A percentile compares a stretch with the other conserved stretches of the same genome.
Evolutionary conservation across 2,888 invertebrate species (phyloP).

Genomic region (Diaphora mendica): DNA sequence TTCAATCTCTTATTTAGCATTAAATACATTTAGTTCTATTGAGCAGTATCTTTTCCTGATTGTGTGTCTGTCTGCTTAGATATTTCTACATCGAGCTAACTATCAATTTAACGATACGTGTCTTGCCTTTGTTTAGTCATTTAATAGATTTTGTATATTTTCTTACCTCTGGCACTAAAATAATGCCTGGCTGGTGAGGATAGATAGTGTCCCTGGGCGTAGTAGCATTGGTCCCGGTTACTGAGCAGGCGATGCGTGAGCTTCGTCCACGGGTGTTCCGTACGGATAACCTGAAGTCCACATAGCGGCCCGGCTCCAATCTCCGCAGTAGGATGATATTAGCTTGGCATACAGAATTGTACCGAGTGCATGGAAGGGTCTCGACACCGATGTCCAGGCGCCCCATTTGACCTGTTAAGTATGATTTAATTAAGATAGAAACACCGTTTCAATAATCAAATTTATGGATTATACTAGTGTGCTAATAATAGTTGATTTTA

Average conservation of each 20-base stretch:
- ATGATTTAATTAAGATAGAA: not conserved
- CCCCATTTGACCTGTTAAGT: slow-evolving; percentile 87
- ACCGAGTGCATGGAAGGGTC: slow-evolving; percentile 93
- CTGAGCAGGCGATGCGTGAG: slow-evolving; percentile 91
- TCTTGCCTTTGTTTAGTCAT: not conserved
- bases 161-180: slow-evolving; percentile 91
- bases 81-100: not conserved
- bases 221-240: slow-evolving; percentile 94
- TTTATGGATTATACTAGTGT: not conserved
- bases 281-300: slow-evolving; percentile 92
- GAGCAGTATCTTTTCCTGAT: not conserved
- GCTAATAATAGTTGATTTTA: not conserved
- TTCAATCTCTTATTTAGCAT: not conserved
- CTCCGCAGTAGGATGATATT: slow-evolving; percentile 92
- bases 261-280: slow-evolving; percentile 92
- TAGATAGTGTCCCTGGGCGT: slow-evolving; percentile 94
- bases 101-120: not conserved
- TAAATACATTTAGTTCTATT: not conserved
- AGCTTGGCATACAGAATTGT: slow-evolving; percentile 95
- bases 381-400: slow-evolving; percentile 92
- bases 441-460: not conserved
- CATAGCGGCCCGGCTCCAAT: slow-evolving; percentile 92
- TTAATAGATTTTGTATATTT: not conserved
- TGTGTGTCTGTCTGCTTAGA: not conserved
- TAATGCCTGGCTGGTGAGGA: slow-evolving; percentile 92